A percentile compares a stretch with the other conserved stretches of the same genome.
phyloP scores from a whole-genome alignment of 2,888 invertebrate species.

The Ophonus ardosiacus region DNA sequence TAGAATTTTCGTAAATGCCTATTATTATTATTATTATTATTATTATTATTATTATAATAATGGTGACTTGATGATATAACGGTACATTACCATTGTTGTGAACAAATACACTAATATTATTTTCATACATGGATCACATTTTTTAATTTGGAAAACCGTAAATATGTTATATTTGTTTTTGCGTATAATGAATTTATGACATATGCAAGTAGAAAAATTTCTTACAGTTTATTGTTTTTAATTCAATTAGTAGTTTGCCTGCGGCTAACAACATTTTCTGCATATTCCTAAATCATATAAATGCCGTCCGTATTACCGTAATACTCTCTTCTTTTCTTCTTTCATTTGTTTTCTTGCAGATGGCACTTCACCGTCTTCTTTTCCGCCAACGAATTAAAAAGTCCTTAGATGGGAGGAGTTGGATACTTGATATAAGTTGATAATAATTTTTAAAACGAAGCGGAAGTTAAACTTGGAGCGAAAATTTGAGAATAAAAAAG shows the following conservation, averaged over 20 bases:
- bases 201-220: constrained; percentile 3
- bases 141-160: neutral
- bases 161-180: neutral
- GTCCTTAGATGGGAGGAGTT: constrained; percentile 18
- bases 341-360: constrained; percentile 26
- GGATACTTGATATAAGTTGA: constrained; percentile 37
- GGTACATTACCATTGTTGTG: too few relatives aligned
- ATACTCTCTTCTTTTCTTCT: neutral
- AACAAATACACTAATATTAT: too few relatives aligned
- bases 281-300: constrained; percentile 26
- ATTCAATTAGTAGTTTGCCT: constrained; percentile 51
- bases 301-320: neutral
- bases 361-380: constrained; percentile 34
- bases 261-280: constrained; percentile 19
- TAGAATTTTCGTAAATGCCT: too few relatives aligned
- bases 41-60: too few relatives aligned
- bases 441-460: constrained; percentile 30
- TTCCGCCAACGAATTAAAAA: constrained; percentile 23
- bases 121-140: neutral
- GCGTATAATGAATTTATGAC: neutral
- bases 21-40: too few relatives aligned
- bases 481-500: constrained; percentile 21
- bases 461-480: constrained; percentile 6
- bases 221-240: neutral
- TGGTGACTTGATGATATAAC: too few relatives aligned